These are phyloP conservation scores for Sardina pilchardus DNA, from an alignment of 2,113 vertebrate species.

Conservation along the genomic window DNA sequence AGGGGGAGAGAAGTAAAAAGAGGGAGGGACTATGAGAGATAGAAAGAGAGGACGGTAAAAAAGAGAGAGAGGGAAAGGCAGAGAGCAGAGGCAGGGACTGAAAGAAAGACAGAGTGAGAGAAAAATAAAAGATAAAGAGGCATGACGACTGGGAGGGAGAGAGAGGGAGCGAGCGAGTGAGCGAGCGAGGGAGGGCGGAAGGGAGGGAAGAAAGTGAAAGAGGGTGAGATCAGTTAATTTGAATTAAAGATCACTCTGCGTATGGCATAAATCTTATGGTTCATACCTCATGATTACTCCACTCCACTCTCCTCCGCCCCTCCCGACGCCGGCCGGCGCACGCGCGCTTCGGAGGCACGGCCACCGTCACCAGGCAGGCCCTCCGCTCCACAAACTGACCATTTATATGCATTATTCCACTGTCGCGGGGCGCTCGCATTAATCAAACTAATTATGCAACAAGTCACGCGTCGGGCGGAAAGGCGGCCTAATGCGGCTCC, in stretches of 20 bases:
- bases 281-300: slow-evolving; percentile 44
- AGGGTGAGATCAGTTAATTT: slow-evolving; percentile 52
- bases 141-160: not conserved
- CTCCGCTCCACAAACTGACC: not conserved
- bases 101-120: not conserved
- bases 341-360: not conserved
- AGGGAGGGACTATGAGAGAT: not conserved
- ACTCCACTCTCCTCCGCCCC: not conserved
- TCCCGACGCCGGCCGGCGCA: too few relatives aligned
- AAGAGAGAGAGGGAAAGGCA: not conserved
- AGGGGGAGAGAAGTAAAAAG: not conserved
- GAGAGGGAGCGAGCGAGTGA: slow-evolving; percentile 16
- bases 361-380: not conserved
- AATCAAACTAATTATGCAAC: slow-evolving; percentile 66
- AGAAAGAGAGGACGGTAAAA: not conserved
- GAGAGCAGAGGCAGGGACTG: not conserved
- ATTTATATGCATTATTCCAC: slow-evolving; percentile 53
- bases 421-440: slow-evolving; percentile 57
- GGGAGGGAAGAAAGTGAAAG: slow-evolving; percentile 43
- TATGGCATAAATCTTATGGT: slow-evolving; percentile 57
- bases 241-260: slow-evolving; percentile 51
- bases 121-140: not conserved
- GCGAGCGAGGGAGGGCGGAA: not conserved
- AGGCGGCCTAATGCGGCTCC: slow-evolving; percentile 50
- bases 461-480: slow-evolving; percentile 55